Conservation (phyloP, 30 jellyfish, hydroid and myxozoan species). For the Aurelia coerulea region DNA sequence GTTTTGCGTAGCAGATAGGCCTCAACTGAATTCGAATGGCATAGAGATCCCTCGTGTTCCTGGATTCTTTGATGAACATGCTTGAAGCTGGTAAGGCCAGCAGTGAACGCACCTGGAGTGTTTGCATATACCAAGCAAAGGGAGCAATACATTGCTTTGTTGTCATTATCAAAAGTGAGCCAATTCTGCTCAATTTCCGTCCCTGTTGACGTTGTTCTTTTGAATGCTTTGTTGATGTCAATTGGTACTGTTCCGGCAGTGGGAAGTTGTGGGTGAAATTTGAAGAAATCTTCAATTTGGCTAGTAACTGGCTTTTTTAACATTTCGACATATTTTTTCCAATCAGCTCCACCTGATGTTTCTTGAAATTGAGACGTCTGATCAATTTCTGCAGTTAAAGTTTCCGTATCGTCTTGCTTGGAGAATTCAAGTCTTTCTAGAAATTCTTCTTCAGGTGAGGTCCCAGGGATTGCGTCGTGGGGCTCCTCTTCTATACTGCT, state of each 20-base stretch:
- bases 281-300: slow-evolving; percentile 37
- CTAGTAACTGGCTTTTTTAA: slow-evolving; percentile 26
- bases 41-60: too few relatives aligned
- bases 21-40: slow-evolving; percentile 20
- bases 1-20: not conserved
- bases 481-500: not conserved
- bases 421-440: slow-evolving; percentile 9
- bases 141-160: slow-evolving; percentile 32
- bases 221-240: slow-evolving; percentile 26
- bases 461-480: not conserved
- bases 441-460: slow-evolving; percentile 9
- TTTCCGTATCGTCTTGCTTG: not conserved
- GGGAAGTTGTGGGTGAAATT: slow-evolving; percentile 39
- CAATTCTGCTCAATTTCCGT: slow-evolving; percentile 24
- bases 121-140: slow-evolving; percentile 47
- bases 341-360: slow-evolving; percentile 13
- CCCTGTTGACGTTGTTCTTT: slow-evolving; percentile 44
- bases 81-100: slow-evolving; percentile 30
- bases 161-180: slow-evolving; percentile 41
- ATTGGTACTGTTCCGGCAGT: slow-evolving; percentile 23
- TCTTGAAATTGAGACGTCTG: not conserved
- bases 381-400: not conserved
- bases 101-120: slow-evolving; percentile 4
- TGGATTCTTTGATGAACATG: slow-evolving; percentile 2
- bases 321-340: slow-evolving; percentile 12